Base-by-base conservation (phyloP, 92 coral and sea anemone species). In the Porites rus region DNA sequence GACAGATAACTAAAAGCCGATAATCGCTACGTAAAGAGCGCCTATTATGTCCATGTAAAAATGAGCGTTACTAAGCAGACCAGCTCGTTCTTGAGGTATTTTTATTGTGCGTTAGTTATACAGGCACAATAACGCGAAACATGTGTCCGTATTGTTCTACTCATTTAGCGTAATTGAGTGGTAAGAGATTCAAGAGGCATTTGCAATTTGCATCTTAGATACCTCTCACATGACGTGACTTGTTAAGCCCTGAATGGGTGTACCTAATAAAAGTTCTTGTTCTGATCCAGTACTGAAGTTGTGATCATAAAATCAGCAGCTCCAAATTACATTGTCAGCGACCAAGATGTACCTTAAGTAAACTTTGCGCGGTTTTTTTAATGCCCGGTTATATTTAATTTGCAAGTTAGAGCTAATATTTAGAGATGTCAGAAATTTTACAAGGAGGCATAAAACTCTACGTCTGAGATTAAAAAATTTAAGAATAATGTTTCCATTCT, bases 31-130 rank as follows among this genome's bases (percentile, higher is more conserved):
- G 38, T 69, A 78, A 78, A 51, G 46, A n/a, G 59, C 21, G 10
- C 38, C 72, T 64, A 78, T 78, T 78, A 58, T 64, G 76, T 38
- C 14, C 19, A 51, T 76, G 31, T 18, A 76, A 38, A 85, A 52
- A 8, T 62, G 51, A 67, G 25, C 69, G 92, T 88, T 88, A 76
- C 92, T 84, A 60, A 75, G 88, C 74, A 77, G 72, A 62, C 59
- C 53, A 68, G 72, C 87, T 77, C 87, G 81, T 64, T 87, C 76
- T 73, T 18, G 75, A 61, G 87, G 91, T 69, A 87, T 87, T 83
- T 77, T 69, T 22, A 75, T 83, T 77, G 78, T 82, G 75, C 17
- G 10, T 7, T 17, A 21, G 19, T 65, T 83, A 38, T 73, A 74
- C 80, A 73, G 50, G 19, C 80, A 64, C 18, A 62, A 60, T 60